Evolutionary conservation across 2,888 invertebrate genomes (phyloP).

Genomic region (Monopis laevigella): DNA sequence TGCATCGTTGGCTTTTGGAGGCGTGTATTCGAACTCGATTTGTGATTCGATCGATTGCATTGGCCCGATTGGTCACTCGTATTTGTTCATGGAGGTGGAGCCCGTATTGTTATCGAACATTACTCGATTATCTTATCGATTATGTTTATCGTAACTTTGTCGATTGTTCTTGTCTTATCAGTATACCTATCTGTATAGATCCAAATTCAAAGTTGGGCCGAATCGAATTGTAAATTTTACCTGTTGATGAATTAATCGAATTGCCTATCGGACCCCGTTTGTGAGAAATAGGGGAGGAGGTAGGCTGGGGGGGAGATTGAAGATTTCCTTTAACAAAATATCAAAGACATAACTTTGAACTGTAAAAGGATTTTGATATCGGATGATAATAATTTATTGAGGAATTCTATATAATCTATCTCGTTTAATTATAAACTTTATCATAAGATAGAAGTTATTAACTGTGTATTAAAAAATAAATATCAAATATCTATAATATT

Average conservation of each 20-base stretch:
- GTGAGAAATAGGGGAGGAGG: background rate
- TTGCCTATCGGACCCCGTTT: slow-evolving; percentile 3
- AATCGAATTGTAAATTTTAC: no score
- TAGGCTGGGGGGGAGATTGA: slow-evolving; percentile 15
- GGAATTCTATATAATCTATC: no score
- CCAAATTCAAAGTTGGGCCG: no score
- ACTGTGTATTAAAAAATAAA: background rate
- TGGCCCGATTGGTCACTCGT: slow-evolving; percentile 7
- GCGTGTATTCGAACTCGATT: slow-evolving; percentile 1
- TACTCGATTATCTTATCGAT: background rate
- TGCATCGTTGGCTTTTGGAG: slow-evolving; percentile 5
- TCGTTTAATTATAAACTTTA: background rate
- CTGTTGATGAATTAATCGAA: slow-evolving; percentile 10
- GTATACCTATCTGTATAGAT: no score
- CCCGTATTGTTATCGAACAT: no score
- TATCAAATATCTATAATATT: no score
- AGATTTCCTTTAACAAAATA: slow-evolving; percentile 22
- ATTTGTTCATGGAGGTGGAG: slow-evolving; percentile 1
- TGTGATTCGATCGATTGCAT: background rate
- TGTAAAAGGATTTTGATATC: slow-evolving; percentile 32
- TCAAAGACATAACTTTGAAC: slow-evolving; percentile 36
- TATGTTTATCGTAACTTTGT: background rate
- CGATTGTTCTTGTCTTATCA: no score
- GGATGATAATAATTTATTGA: slow-evolving; percentile 25
- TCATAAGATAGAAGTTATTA: background rate